These are phyloP conservation scores for Orchestes rusci DNA, from an alignment of 2,888 invertebrate species.

Conservation along the genomic window DNA sequence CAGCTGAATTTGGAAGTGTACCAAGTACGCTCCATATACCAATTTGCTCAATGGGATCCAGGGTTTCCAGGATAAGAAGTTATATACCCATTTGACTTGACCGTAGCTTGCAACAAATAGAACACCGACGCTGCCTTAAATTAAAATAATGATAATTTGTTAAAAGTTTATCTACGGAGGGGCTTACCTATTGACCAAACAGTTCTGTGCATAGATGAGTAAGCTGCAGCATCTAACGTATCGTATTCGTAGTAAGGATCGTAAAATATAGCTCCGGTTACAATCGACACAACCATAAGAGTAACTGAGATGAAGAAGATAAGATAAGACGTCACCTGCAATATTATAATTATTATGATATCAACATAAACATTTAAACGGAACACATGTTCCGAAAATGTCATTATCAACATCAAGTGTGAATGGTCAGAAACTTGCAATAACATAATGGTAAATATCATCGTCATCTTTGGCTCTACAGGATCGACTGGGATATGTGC, in stretches of 20 bases:
- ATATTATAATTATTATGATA: no score
- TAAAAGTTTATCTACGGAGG: no score
- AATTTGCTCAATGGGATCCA: conserved; percentile 54
- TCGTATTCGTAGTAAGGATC: conserved; percentile 46
- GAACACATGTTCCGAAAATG: no score
- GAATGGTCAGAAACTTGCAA: neutral
- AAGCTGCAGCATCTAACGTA: conserved; percentile 48
- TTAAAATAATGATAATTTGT: no score
- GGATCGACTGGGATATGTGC: conserved; percentile 10
- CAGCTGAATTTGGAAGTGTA: conserved; percentile 49
- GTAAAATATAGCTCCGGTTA: conserved; percentile 48
- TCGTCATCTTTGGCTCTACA: conserved; percentile 14
- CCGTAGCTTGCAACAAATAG: conserved; percentile 51
- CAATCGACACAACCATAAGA: conserved; percentile 46
- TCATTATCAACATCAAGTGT: no score
- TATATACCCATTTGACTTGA: conserved; percentile 34
- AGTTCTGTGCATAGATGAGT: conserved; percentile 52
- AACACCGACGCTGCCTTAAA: conserved; percentile 36
- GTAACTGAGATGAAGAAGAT: conserved; percentile 40
- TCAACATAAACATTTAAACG: no score
- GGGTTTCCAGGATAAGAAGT: conserved; percentile 51
- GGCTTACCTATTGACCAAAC: conserved; percentile 48
- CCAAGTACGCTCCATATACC: conserved; percentile 53
- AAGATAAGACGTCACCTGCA: conserved; percentile 29
- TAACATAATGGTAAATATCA: conserved; percentile 8